phyloP scores from a whole-genome alignment of 2,113 vertebrate genomes.

The Nothoprocta pentlandii region DNA sequence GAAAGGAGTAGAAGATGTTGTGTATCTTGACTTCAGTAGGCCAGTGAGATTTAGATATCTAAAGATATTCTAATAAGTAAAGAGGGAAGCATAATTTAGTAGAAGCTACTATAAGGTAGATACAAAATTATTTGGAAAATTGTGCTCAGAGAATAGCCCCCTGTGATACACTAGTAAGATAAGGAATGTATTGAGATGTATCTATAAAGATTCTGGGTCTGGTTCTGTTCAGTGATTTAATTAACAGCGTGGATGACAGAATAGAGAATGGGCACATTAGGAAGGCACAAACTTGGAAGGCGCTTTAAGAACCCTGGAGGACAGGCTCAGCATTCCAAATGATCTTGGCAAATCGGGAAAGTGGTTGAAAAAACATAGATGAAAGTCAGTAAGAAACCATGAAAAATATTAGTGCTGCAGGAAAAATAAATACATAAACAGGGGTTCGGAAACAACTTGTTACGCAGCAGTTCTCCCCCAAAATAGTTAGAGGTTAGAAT shows the following conservation, averaged over 20 bases:
- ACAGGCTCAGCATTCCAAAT: conserved; percentile 29
- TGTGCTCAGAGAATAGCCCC: not conserved
- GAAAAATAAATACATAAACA: conserved; percentile 18
- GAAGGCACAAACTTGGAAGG: conserved; percentile 8
- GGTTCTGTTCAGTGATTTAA: not conserved
- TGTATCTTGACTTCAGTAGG: not conserved
- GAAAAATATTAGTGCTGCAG: not conserved
- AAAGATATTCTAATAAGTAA: not conserved
- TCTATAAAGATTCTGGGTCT: not conserved
- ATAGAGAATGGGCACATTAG: not conserved
- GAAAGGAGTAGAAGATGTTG: not conserved
- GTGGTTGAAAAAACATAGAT: not conserved
- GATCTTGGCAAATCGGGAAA: not conserved
- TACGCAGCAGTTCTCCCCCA: conserved; percentile 8
- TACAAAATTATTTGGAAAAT: not conserved
- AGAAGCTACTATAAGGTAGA: not conserved
- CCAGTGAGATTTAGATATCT: not conserved
- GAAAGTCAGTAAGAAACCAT: conserved; percentile 20
- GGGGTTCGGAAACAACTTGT: not conserved
- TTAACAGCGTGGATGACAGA: not conserved
- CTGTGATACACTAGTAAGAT: not conserved
- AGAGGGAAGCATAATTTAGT: not conserved
- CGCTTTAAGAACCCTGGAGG: not conserved
- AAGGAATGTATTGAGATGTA: not conserved
- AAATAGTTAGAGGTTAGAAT: not conserved